Evolutionary conservation across 2,113 vertebrate genomes (phyloP).

Genomic region (Smithornis capensis): DNA sequence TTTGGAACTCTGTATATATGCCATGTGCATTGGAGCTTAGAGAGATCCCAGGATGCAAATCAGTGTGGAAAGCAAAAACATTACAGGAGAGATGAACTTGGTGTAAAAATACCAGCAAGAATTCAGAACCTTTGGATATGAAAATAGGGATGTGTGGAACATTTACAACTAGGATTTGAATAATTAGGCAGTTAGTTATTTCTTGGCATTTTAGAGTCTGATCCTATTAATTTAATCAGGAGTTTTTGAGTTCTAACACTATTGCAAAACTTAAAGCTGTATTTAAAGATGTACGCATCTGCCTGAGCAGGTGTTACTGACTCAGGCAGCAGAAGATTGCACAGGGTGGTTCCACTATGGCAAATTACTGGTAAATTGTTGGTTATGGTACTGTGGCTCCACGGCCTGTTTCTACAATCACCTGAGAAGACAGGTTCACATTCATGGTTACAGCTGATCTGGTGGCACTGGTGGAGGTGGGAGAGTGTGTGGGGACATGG

Average conservation of each 20-base stretch:
- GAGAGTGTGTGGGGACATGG: background rate
- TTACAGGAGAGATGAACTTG: background rate
- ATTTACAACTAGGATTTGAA: background rate
- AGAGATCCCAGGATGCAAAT: background rate
- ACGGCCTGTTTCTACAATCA: background rate
- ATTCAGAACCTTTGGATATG: background rate
- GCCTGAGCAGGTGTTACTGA: background rate
- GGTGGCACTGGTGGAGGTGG: background rate
- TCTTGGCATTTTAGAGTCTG: background rate
- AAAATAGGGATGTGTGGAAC: background rate
- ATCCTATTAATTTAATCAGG: background rate
- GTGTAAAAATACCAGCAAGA: background rate
- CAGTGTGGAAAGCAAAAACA: background rate
- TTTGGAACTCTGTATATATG: background rate
- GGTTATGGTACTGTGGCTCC: background rate
- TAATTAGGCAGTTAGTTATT: background rate
- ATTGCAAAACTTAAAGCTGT: background rate
- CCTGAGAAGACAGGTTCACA: background rate
- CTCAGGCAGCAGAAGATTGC: background rate
- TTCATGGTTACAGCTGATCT: background rate
- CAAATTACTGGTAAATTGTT: background rate
- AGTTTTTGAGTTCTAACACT: background rate
- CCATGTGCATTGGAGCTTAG: background rate
- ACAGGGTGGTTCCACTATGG: background rate
- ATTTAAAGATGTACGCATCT: background rate